Conservation (phyloP, 1,140 invertebrate species). For the Drosophila nikananu region DNA sequence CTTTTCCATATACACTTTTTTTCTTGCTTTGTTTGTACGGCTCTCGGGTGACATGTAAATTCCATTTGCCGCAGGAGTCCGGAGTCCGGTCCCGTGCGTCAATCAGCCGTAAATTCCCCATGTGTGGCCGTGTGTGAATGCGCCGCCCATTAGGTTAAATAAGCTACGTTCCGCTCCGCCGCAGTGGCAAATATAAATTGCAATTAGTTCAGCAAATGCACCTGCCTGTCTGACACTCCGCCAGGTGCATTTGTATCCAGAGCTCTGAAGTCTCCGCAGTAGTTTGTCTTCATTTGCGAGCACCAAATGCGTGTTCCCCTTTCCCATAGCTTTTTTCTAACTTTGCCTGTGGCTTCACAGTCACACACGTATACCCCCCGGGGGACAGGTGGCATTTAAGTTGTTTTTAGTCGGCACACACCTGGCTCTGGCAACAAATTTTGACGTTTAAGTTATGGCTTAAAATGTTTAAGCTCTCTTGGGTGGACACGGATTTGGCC, state of each 20-base stretch:
- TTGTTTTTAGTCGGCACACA: slow-evolving; percentile 69
- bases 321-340: slow-evolving; percentile 8
- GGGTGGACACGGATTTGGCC: slow-evolving; percentile 39
- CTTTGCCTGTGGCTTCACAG: slow-evolving; percentile 28
- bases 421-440: slow-evolving; percentile 54
- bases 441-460: slow-evolving; percentile 78
- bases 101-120: slow-evolving; percentile 52
- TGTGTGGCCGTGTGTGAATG: slow-evolving; percentile 24
- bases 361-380: not conserved
- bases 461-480: slow-evolving; percentile 69
- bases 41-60: slow-evolving; percentile 49
- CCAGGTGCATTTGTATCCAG: slow-evolving; percentile 62
- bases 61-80: slow-evolving; percentile 46
- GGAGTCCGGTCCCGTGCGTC: slow-evolving; percentile 40
- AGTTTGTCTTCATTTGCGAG: slow-evolving; percentile 73
- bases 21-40: slow-evolving; percentile 1
- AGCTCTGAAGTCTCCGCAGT: slow-evolving; percentile 39
- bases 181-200: slow-evolving; percentile 60
- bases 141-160: slow-evolving; percentile 48
- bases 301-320: slow-evolving; percentile 26
- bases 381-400: slow-evolving; percentile 71
- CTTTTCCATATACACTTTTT: slow-evolving; percentile 9
- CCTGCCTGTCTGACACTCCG: slow-evolving; percentile 32
- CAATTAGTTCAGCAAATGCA: slow-evolving; percentile 62
- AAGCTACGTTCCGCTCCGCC: slow-evolving; percentile 40